phyloP scores from a whole-genome alignment of 2,888 invertebrate species.

The Cheiracanthium punctorium region DNA sequence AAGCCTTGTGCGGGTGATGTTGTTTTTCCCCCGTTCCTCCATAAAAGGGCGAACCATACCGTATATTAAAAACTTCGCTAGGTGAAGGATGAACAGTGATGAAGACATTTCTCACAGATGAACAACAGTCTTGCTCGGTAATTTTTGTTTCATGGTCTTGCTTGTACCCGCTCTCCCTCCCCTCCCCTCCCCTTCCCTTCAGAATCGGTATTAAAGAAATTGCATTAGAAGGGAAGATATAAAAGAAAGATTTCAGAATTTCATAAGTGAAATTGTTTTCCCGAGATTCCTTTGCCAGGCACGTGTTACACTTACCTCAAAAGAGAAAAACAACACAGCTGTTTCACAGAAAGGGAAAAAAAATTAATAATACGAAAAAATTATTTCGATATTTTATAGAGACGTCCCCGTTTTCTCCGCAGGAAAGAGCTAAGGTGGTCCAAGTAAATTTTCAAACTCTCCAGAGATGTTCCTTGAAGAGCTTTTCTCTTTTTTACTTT shows the following conservation, averaged over 20 bases:
- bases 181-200: not conserved
- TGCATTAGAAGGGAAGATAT: constrained; percentile 16
- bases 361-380: too few species aligned
- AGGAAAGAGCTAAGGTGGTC: not conserved
- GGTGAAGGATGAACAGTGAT: constrained; percentile 21
- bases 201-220: not conserved
- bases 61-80: constrained; percentile 20
- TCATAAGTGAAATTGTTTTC: constrained; percentile 28
- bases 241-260: constrained; percentile 22
- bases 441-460: not conserved
- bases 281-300: constrained; percentile 6
- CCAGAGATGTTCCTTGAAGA: too few species aligned
- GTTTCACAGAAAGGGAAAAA: not conserved
- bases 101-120: constrained; percentile 21
- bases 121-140: constrained; percentile 3
- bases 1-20: not conserved
- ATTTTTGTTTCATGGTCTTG: constrained; percentile 18
- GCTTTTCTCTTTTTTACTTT: too few species aligned
- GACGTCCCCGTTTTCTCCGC: not conserved
- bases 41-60: not conserved
- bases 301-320: constrained; percentile 34
- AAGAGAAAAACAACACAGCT: constrained; percentile 13
- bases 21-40: not conserved
- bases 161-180: not conserved
- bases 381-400: not conserved